Evolutionary conservation across 2,113 vertebrate species (phyloP), one percentile per base, ranked within the genome.

Genomic region (Scatophagus argus): DNA sequence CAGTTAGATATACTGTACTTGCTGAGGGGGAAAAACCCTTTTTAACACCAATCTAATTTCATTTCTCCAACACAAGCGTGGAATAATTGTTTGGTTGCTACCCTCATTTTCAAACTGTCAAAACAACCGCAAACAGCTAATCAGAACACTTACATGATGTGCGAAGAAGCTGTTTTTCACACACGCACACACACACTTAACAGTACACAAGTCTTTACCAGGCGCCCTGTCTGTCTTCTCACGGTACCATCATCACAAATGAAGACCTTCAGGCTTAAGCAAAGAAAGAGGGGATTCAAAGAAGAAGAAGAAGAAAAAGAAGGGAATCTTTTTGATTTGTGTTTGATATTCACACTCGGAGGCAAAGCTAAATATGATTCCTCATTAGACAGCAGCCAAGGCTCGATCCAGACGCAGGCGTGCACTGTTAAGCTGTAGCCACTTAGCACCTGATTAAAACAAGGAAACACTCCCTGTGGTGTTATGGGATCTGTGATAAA

Each of bases 401-500:
- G 60, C 78, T 88, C 84, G 84, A 90, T 88, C 69, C 88, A 87
- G 80, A 82, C 85, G 84, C 59, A 86, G 81, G 70, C 88, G 82
- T 76, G 83, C 83, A 75, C 79, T 58, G 83, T 79, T 89, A 90
- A 91, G 80, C 86, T 90, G 82, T 84, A 92, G 80, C 90, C 91
- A 93, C 90, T 93, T 94, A 93, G 87, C 89, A 92, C 93, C 90
- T 87, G 87, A 91, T 92, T 93, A 91, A 91, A 91, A 93, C 78
- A 88, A 84, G 76, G 87, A 92, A 93, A 93, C 82, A 92, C 75
- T 88, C 87, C 69, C 84, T 34, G 73, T 83, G 77, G 84, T 84
- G 84, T 80, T 84, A 46, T 74, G 68, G 77, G 84, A 79, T 89
- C 85, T 85, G 88, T 88, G 89, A 89, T 87, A 87, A 85, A 74